Conservation (phyloP, 30 jellyfish, hydroid and myxozoan species). For the Nemopilema nomurai region DNA sequence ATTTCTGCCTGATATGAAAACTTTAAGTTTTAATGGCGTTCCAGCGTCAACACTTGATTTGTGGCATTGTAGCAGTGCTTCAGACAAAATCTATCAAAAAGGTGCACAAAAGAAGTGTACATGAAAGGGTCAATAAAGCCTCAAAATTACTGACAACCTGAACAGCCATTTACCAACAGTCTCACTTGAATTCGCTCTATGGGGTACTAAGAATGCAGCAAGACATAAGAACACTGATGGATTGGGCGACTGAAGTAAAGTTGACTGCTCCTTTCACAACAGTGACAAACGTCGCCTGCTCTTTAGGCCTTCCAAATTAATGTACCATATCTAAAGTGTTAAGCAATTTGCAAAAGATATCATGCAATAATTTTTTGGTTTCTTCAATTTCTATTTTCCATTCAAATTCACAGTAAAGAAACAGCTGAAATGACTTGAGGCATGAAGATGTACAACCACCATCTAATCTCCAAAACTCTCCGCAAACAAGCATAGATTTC, state of each 20-base stretch:
- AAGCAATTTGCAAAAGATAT: background rate
- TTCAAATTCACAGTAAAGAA: background rate
- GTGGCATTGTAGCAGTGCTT: slow-evolving; percentile 85
- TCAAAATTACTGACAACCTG: background rate
- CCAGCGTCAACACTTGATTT: slow-evolving; percentile 77
- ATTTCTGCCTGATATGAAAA: slow-evolving; percentile 91
- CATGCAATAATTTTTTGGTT: background rate
- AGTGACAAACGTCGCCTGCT: no score
- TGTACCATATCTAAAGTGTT: no score
- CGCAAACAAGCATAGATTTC: no score
- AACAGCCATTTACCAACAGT: no score
- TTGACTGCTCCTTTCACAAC: no score
- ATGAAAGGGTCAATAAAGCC: background rate
- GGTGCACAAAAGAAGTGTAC: background rate
- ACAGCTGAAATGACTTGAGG: background rate
- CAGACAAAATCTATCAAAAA: slow-evolving; percentile 70
- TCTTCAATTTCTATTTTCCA: background rate
- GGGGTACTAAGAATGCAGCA: no score
- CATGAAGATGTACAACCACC: no score
- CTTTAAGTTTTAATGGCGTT: slow-evolving; percentile 76
- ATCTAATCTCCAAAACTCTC: no score
- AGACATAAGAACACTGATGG: no score
- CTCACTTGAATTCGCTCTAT: no score
- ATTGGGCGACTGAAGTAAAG: no score
- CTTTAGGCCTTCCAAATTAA: no score